These are phyloP conservation scores for Catajapyx aquilonaris DNA, from an alignment of 1,140 invertebrate species.

Conservation along the genomic window DNA sequence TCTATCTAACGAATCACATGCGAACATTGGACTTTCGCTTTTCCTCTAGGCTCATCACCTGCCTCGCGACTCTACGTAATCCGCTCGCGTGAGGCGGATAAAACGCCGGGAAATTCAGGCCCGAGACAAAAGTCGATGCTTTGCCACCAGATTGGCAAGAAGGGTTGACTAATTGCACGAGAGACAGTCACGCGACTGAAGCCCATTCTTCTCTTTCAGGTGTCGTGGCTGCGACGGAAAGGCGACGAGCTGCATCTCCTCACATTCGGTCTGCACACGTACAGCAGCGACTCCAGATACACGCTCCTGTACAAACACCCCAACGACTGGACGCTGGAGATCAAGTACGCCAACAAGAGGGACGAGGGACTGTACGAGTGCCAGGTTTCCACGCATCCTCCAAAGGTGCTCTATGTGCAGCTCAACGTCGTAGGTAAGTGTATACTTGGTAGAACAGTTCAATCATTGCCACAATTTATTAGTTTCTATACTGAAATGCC, in stretches of 20 bases:
- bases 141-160: background rate
- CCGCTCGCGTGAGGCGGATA: background rate
- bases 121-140: background rate
- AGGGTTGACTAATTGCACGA: background rate
- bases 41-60: too few relatives aligned
- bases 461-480: too few relatives aligned
- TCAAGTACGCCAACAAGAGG: conserved; percentile 45
- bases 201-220: conserved; percentile 31
- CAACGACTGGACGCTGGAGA: conserved; percentile 55
- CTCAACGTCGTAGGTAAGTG: conserved; percentile 50
- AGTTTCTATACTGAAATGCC: too few relatives aligned
- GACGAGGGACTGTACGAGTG: conserved; percentile 59
- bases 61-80: background rate
- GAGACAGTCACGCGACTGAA: too few relatives aligned
- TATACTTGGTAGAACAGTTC: too few relatives aligned
- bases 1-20: too few relatives aligned
- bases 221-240: conserved; percentile 52
- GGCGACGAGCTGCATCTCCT: conserved; percentile 49
- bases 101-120: background rate
- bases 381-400: conserved; percentile 55
- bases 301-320: conserved; percentile 45
- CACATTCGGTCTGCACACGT: conserved; percentile 52
- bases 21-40: too few relatives aligned
- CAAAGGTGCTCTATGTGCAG: conserved; percentile 43
- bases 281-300: conserved; percentile 55